phyloP scores from a whole-genome alignment of 2,888 invertebrate species.

The Alloplasta piceator region DNA sequence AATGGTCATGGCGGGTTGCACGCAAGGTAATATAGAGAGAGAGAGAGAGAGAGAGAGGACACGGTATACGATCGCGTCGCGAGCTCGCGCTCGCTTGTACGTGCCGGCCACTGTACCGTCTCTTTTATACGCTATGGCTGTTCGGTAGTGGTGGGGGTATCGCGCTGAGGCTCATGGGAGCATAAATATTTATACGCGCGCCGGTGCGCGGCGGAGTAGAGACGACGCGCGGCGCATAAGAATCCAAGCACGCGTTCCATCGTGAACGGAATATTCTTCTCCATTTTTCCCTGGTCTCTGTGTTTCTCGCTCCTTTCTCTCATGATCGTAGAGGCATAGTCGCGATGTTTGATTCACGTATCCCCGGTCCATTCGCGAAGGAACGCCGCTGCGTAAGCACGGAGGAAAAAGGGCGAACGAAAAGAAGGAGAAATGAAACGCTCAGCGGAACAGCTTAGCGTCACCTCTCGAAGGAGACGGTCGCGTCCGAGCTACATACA shows the following conservation, averaged over 20 bases:
- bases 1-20: not conserved
- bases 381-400: not conserved
- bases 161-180: constrained; percentile 64
- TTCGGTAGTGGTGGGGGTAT: not conserved
- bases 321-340: constrained; percentile 22
- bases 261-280: constrained; percentile 65
- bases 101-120: constrained; percentile 38
- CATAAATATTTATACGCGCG: constrained; percentile 69
- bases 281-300: too few relatives aligned
- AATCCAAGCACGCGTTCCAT: constrained; percentile 62
- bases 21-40: not conserved
- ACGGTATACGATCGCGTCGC: constrained; percentile 13
- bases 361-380: not conserved
- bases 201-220: constrained; percentile 64
- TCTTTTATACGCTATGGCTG: constrained; percentile 39
- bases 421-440: constrained; percentile 1
- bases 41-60: not conserved
- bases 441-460: constrained; percentile 37
- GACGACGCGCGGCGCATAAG: constrained; percentile 69
- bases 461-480: constrained; percentile 46
- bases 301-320: constrained; percentile 28
- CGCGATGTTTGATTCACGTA: constrained; percentile 7
- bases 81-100: constrained; percentile 45
- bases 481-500: constrained; percentile 7
- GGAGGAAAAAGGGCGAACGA: not conserved